Percentiles rank a stretch among this genome's conserved stretches.
phyloP scores from a whole-genome alignment of 2,888 invertebrate species.

The Morpho achilles region DNA sequence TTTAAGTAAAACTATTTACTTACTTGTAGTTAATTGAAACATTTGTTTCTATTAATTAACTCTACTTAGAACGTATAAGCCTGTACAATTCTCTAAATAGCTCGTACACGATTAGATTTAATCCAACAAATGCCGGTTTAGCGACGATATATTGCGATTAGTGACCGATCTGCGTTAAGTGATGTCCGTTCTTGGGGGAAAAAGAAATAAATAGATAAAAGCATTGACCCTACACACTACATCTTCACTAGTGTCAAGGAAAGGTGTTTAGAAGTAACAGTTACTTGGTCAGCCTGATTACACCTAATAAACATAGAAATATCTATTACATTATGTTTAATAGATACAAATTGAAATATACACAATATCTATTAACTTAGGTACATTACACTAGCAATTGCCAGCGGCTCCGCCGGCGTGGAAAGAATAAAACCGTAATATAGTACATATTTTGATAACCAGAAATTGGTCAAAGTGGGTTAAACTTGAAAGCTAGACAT shows the following conservation, averaged over 20 bases:
- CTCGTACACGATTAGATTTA: conserved; percentile 14
- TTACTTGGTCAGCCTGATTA: background rate
- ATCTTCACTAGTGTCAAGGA: conserved; percentile 67
- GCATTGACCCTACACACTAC: conserved; percentile 47
- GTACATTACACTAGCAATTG: no score
- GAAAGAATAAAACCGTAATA: no score
- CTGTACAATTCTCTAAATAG: conserved; percentile 2
- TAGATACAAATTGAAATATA: no score
- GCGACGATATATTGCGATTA: conserved; percentile 68
- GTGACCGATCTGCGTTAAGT: conserved; percentile 65
- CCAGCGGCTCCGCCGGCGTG: no score
- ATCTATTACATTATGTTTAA: no score
- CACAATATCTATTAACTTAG: no score
- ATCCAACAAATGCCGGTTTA: conserved; percentile 56
- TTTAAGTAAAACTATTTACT: no score
- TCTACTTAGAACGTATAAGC: conserved; percentile 7
- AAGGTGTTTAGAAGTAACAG: conserved; percentile 15
- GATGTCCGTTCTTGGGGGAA: conserved; percentile 44
- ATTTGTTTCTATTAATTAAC: conserved; percentile 5
- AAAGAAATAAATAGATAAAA: conserved; percentile 45
- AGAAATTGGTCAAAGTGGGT: no score
- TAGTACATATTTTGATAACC: no score
- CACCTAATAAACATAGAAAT: background rate
- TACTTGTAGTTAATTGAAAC: no score
- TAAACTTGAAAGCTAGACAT: no score